Base-by-base conservation (phyloP, 2,797 vertebrate genomes). In the Petrocephalus sullivani region DNA sequence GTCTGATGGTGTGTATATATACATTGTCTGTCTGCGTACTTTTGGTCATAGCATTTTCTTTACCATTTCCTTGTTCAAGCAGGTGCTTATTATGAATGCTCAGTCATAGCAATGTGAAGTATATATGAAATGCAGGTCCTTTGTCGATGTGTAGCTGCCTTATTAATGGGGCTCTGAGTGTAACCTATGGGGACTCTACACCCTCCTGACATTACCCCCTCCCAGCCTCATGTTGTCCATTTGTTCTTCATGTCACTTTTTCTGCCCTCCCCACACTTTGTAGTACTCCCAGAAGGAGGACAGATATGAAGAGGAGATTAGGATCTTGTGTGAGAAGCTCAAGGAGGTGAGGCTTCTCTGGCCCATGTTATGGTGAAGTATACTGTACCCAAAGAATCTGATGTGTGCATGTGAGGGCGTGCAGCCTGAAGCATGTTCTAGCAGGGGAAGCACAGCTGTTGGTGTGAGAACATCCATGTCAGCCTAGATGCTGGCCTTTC, bases 281-380 rank as follows among this genome's bases (percentile, higher is more conserved):
- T 92, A 99, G 98, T 99, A 99, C 92, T 99, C 98, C 67, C 98
- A 98, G 92, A 99, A 99, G 90, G 98, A 99, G 92, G 98, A 99
- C 94, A 99, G 98, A 92, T 99, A 99, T 12, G 98, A 99, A 91
- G 98, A 99, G 87, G 98, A 99, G 93, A 98, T 99, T 88, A 99
- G 99, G 95, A 97, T 99, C 93, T 95, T 99, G 90, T 98, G 98
- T 2, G 98, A 99, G 94, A 99, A 99, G 93, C 97, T 99, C 89
- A 99, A 99, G 93, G 98, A 99, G 97, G 98, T 97, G 86, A 91
- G 90, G 5, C 28, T 87, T 64, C 19, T 33, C 58, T 61, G n/a
- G 75, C 33, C 41, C 75, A 37, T 81, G 64, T 33, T 33, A 14
- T 12, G 3, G 10, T 67, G 61, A 28, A 2, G 2, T 28, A 60